phyloP scores from a whole-genome alignment of 2,113 vertebrate species.

The Podocnemis expansa region DNA sequence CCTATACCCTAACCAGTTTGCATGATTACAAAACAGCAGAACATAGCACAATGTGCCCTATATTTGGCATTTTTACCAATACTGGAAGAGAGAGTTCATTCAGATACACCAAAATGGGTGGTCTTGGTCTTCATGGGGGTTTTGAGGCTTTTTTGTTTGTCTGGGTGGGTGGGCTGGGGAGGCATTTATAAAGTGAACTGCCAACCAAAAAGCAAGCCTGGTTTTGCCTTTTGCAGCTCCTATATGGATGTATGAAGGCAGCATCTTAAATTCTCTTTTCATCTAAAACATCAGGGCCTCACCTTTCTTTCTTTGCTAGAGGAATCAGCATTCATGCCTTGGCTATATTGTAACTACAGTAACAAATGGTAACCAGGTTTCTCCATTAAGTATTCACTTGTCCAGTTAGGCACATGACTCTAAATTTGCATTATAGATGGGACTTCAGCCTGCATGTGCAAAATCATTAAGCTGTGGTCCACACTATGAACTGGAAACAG shows the following conservation, averaged over 20 bases:
- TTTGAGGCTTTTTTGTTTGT: background rate
- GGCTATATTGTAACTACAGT: background rate
- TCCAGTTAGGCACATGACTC: background rate
- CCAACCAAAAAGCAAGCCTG: background rate
- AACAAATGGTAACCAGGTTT: too few relatives aligned
- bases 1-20: background rate
- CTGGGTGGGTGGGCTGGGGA: too few relatives aligned
- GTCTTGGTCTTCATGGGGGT: background rate
- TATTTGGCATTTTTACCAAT: background rate
- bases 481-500: accelerated
- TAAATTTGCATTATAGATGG: background rate
- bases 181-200: background rate
- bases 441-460: background rate
- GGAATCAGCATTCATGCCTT: background rate
- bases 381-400: background rate
- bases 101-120: background rate
- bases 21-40: background rate
- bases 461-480: background rate
- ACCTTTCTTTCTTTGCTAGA: background rate
- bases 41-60: accelerated
- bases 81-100: background rate
- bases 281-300: background rate
- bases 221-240: background rate
- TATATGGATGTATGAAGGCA: accelerated
- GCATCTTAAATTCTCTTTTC: background rate